Percentiles rank a stretch among this genome's conserved stretches.
These are phyloP conservation scores for Falco novaeseelandiae DNA, from an alignment of 2,797 vertebrate genomes.

Conservation along the genomic window DNA sequence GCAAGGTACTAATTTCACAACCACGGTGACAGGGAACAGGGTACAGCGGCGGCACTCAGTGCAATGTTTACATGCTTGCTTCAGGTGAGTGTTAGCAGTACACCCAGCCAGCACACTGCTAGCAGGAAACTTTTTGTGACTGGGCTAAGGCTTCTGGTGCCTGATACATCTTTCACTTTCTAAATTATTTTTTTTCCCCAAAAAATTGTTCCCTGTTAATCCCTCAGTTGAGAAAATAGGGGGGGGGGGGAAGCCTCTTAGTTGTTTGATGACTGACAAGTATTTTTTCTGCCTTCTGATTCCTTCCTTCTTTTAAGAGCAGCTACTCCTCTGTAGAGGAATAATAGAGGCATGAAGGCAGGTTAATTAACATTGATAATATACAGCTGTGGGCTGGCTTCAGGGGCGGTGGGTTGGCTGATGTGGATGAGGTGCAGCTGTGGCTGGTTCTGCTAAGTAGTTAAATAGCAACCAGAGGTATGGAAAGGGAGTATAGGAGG, in stretches of 20 bases:
- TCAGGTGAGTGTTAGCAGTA: not conserved
- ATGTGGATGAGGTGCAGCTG: no score
- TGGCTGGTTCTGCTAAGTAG: no score
- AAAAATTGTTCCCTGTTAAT: not conserved
- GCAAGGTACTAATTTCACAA: not conserved
- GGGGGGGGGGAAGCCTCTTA: not conserved
- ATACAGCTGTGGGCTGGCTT: no score
- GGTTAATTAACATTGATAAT: no score
- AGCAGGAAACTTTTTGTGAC: not conserved
- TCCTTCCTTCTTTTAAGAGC: not conserved
- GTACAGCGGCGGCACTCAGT: not conserved
- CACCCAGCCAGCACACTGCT: not conserved
- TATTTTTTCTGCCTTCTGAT: not conserved
- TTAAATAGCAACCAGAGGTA: no score
- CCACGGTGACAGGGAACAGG: not conserved
- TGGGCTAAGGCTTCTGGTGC: not conserved
- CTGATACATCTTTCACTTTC: not conserved
- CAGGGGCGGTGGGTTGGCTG: no score
- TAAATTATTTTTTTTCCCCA: not conserved
- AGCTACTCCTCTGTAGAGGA: not conserved
- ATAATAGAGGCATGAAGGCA: no score
- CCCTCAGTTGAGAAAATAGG: not conserved
- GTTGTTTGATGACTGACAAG: not conserved
- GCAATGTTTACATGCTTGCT: rapidly evolving
- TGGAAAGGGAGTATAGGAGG: no score